A percentile compares a stretch with the other conserved stretches of the same genome.
These are phyloP conservation scores for Nannospalax galili DNA, from an alignment of 2,113 vertebrate genomes.

Conservation along the genomic window DNA sequence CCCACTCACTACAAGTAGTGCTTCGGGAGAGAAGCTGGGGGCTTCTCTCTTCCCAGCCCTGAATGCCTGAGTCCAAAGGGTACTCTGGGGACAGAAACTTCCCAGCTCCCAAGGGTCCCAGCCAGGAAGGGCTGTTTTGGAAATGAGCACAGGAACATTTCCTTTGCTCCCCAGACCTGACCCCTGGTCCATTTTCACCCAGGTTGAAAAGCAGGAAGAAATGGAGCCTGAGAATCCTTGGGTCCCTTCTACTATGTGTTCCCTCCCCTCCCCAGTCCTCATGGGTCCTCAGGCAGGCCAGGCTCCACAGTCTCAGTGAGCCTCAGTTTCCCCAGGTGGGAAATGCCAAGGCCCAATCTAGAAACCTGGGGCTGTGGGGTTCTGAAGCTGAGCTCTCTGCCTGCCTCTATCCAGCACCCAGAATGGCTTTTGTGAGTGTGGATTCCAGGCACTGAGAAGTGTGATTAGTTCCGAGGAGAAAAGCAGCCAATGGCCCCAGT, in stretches of 20 bases:
- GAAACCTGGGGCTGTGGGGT: not conserved
- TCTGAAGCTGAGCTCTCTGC: not conserved
- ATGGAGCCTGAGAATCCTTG: not conserved
- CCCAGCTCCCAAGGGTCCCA: not conserved
- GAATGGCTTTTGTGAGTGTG: conserved; percentile 65
- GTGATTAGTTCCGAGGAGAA: not conserved
- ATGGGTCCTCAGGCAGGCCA: not conserved
- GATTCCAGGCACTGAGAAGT: conserved; percentile 23
- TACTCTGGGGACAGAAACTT: conserved; percentile 59
- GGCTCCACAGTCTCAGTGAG: not conserved
- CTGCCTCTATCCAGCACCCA: not conserved
- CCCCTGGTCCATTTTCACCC: conserved; percentile 2
- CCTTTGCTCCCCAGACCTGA: too few relatives aligned
- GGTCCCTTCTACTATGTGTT: not conserved
- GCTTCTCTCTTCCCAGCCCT: not conserved
- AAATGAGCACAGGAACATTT: not conserved
- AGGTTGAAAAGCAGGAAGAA: not conserved
- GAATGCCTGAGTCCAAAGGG: not conserved
- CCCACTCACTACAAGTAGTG: not conserved
- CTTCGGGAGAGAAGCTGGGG: not conserved
- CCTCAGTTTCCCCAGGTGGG: conserved; percentile 62
- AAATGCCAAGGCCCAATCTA: not conserved
- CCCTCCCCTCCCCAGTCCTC: not conserved
- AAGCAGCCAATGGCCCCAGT: conserved; percentile 48
- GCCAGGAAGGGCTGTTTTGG: not conserved